Conservation (phyloP, 2,888 invertebrate species). For the Pristionchus mayeri region DNA sequence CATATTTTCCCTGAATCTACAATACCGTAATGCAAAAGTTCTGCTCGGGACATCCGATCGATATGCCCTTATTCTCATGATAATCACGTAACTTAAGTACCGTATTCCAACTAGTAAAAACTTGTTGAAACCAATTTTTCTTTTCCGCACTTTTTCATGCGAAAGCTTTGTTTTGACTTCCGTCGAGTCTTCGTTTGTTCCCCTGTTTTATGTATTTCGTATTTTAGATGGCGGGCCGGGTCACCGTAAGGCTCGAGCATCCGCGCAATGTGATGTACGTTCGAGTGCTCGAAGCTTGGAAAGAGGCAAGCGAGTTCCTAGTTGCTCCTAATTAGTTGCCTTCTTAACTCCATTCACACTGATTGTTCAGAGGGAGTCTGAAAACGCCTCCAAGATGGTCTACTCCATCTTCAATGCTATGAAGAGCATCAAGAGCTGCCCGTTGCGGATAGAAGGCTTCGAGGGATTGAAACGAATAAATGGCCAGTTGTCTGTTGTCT, state of each 20-base stretch:
- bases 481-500: conserved; percentile 55
- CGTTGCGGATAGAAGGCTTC: conserved; percentile 67
- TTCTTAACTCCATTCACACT: not conserved
- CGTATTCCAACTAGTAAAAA: not conserved
- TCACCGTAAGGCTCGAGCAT: conserved; percentile 41
- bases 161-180: not conserved
- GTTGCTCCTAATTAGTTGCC: not conserved
- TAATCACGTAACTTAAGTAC: not conserved
- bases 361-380: not conserved
- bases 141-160: not conserved
- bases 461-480: conserved; percentile 67
- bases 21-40: too few species aligned
- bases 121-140: not conserved
- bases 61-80: not conserved
- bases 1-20: too few species aligned
- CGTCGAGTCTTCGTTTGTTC: not conserved
- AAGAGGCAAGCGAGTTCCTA: conserved; percentile 50
- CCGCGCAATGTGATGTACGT: conserved; percentile 48
- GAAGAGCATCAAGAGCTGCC: conserved; percentile 64
- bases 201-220: too few species aligned
- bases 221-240: conserved; percentile 44
- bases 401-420: conserved; percentile 67
- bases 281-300: conserved; percentile 63
- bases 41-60: not conserved
- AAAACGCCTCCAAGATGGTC: conserved; percentile 59